Percentiles rank a stretch among this genome's conserved stretches.
phyloP scores from a whole-genome alignment of 2,113 vertebrate genomes.

The Lota lota region DNA sequence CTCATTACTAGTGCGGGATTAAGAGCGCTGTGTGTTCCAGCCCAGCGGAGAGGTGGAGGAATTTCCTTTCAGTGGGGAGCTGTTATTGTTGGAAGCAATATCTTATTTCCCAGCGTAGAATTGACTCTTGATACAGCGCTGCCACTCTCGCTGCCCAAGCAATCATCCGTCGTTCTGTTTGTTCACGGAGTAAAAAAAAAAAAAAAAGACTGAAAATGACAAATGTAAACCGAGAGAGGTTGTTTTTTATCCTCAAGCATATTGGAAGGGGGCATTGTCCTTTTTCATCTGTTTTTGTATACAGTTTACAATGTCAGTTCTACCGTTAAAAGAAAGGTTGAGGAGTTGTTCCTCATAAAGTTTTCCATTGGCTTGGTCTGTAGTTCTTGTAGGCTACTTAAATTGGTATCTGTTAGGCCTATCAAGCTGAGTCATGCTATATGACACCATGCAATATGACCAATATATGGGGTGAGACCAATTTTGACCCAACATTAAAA shows the following conservation, averaged over 20 bases:
- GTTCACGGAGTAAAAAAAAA: slow-evolving; percentile 11
- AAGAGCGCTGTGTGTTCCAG: slow-evolving; percentile 69
- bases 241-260: neutral
- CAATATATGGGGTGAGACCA: neutral
- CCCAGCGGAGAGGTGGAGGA: slow-evolving; percentile 71
- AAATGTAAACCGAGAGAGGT: neutral
- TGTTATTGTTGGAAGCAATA: slow-evolving; percentile 85
- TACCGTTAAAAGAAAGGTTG: slow-evolving; percentile 10
- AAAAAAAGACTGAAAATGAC: neutral
- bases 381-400: neutral
- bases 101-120: slow-evolving; percentile 60
- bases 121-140: slow-evolving; percentile 61
- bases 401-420: neutral
- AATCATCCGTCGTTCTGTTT: slow-evolving; percentile 41
- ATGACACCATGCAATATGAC: neutral
- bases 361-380: slow-evolving; percentile 13
- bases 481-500: no score
- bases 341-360: slow-evolving; percentile 2
- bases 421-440: slow-evolving; percentile 17
- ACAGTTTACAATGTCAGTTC: slow-evolving; percentile 2
- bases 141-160: slow-evolving; percentile 55
- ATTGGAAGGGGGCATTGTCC: neutral
- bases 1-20: slow-evolving; percentile 77
- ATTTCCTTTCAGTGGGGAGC: slow-evolving; percentile 78
- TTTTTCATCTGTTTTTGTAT: slow-evolving; percentile 16